Evolutionary conservation across 2,797 vertebrate genomes (phyloP), one percentile per base, ranked within the genome.

Genomic region (Myoxocephalus aenaeus): DNA sequence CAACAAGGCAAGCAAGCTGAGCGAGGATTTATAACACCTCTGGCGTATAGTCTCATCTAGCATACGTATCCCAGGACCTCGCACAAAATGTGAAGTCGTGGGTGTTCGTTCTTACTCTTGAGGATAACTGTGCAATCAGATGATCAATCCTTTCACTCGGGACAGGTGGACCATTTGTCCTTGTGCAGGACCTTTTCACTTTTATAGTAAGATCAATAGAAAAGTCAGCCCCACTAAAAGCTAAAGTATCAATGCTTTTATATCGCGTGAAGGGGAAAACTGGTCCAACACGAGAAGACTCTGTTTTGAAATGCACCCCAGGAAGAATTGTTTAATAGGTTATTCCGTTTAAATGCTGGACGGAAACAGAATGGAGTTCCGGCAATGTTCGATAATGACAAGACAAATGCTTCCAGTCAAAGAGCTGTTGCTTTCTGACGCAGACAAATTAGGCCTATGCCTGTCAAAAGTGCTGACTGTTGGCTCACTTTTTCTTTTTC

Each of bases 121-220:
- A 58, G 36, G 34, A 72, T 61, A 53, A 51, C 56, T 50, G 3
- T 10, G 5, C 54, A 56, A 56, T 73, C 36, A 70, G 25, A 56
- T 48, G 53, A 82, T 78, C 17, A 36, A 10, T 86, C 12, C 32
- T 73, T 63, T 8, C 57, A 61, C 38, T 53, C 71, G 42, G 44
- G 65, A 72, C 38, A 29, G 18, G 15, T 71, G 20, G 59, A 46
- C 27, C 7, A 46, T 65, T 85, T 73, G 53, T 73, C 20, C 46
- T 64, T 27, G 13, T 34, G 27, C 25, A 27, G 22, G 68, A 65
- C 48, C 18, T 38, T 71, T 72, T 59, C 22, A 32, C 13, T 66
- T 82, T 70, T 36, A 74, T 67, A 8, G 36, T 73, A 57, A 67
- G 64, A 86, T 67, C 53, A 83, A 77, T 78, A 59, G 25, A 25